Percentiles rank a stretch among this genome's conserved stretches.
Evolutionary conservation across 2,888 invertebrate genomes (phyloP).

Genomic region (Pterostichus madidus): DNA sequence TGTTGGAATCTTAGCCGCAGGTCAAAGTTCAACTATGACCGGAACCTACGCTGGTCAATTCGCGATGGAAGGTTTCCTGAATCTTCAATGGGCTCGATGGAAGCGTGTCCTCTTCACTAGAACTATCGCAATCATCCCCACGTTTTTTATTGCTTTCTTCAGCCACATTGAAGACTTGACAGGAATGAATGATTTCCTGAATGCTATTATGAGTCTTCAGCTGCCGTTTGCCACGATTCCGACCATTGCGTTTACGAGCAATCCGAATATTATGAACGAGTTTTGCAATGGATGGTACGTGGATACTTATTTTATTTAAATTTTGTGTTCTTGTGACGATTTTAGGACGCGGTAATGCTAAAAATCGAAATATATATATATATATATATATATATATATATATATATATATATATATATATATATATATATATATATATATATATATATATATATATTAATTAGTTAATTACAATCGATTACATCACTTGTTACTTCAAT

Average conservation of each 20-base stretch:
- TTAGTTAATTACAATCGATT: too few relatives aligned
- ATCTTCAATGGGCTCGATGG: conserved; percentile 92
- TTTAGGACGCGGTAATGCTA: not conserved
- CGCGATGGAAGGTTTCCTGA: conserved; percentile 93
- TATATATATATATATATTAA: too few relatives aligned
- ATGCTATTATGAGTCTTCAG: conserved; percentile 92
- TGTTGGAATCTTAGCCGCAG: conserved; percentile 89
- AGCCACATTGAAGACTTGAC: conserved; percentile 85
- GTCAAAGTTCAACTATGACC: conserved; percentile 92
- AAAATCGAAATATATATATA: conserved; percentile 1
- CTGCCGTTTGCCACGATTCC: conserved; percentile 93
- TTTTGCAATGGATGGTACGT: conserved; percentile 89
- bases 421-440: too few relatives aligned
- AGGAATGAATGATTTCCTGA: conserved; percentile 90
- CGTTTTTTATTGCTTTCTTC: conserved; percentile 85
- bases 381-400: too few relatives aligned
- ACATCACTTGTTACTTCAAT: too few relatives aligned
- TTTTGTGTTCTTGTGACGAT: not conserved
- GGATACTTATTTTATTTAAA: not conserved
- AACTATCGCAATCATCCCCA: conserved; percentile 88
- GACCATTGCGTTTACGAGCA: conserved; percentile 91
- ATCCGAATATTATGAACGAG: conserved; percentile 88
- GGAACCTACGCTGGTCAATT: conserved; percentile 85
- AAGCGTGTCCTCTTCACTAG: conserved; percentile 91
- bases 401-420: too few relatives aligned